Base-by-base conservation (phyloP, 2,888 invertebrate genomes). In the Opisthograptis luteolata region DNA sequence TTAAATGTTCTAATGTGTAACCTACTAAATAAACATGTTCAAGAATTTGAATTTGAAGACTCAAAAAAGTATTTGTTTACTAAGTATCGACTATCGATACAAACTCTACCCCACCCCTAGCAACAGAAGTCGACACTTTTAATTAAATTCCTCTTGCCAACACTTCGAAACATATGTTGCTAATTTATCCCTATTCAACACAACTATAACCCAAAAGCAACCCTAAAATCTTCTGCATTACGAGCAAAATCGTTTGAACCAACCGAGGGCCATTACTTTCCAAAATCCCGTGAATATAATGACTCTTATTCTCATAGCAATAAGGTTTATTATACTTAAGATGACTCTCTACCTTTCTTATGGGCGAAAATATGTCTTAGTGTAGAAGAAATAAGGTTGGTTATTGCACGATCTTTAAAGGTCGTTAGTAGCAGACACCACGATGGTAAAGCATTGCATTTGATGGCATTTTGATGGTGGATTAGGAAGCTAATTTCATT, bases 91-190 rank as follows among this genome's bases (percentile, higher is more conserved):
- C n/a, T 25, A 41, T 49, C 55, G 42, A 43, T 17, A 20, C 10
- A 15, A 25, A 22, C 15, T 30, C 15, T 24, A 41, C 27, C 34
- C 55, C 76, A 55, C 52, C 68, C 43, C 71, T 74, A 68, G 8
- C n/a, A 39, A 57, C 62, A 53, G 70, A 62, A 60, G 63, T 46
- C 58, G 70, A 64, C 73, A 72, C 84, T 84, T 93, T 93, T 93
- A 93, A 93, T 93, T 92, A 93, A 93, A 92, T 92, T 92, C 92
- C 92, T 85, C 76, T 71, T 59, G 54, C 73, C 79, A 74, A 82
- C 84, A 84, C 83, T 87, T 77, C 49, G 66, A 64, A 81, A 79
- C 90, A 89, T 90, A 88, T 89, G 90, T 86, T 86, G 80, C 88
- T 82, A 87, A 86, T 86, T 78, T 68, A 50, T 55, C 57, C 55